Base-by-base conservation (phyloP, 1,140 invertebrate species). In the Drosophila punjabiensis region DNA sequence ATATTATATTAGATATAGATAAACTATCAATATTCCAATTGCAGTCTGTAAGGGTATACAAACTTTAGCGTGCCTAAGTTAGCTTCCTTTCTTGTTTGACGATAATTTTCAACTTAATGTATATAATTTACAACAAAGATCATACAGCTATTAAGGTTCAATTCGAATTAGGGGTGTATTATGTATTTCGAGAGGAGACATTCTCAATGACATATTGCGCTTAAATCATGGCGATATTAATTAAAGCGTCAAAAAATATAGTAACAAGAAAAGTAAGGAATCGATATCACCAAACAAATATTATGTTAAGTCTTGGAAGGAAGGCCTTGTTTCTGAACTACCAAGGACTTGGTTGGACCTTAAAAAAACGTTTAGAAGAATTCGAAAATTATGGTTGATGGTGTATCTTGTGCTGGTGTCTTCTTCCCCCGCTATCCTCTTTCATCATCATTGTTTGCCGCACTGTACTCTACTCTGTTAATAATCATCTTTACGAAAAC, bases 401-500 rank as follows among this genome's bases (percentile, higher is more conserved):
- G 53, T n/a, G 53, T 10, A 30, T 53, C 32, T 55, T 55, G 18
- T 18, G 50, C 16, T 33, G 20, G 47, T 48, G 6, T 13, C 28
- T 53, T 18, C n/a, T 55, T 37, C 18, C 13, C 48, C 8, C 24
- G 4, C 16, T 13, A 41, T 4, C 16, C 28, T 13, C 28, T 66
- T 43, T 66, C 61, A 48, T 48, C 65, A 16, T 56, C 33, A 20
- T n/a, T 24, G 55, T 45, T 58, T 63, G 30, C 32, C 39, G 48
- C 16, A 30, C 48, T 11, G 32, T 9, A 7, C 18, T 56, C 8
- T 37, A 32, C n/a, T 35, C 61, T 47, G 35, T 52, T 70, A 68
- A 73, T 73, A 32, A 70, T 47, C 32, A 58, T 39, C 35, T 67
- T 39, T 68, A 50, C 43, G 37, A 50, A 28, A 50, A 50, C 30